Conservation (phyloP, 2,113 vertebrate genomes). For the Tamias sibiricus region DNA sequence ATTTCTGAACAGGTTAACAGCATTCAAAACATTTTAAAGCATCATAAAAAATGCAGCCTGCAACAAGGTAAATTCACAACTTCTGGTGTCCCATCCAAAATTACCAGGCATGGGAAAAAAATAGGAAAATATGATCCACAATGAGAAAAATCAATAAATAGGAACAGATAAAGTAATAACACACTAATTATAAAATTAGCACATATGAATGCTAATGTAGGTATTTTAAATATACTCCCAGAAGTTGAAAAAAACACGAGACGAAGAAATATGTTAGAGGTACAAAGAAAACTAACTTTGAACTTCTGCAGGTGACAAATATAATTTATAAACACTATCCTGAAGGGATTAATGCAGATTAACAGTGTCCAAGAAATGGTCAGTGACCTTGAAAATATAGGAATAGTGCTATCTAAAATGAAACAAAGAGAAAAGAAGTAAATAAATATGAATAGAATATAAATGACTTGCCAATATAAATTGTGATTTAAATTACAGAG, state of each 20-base stretch:
- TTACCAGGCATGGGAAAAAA: not conserved
- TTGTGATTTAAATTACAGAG: not conserved
- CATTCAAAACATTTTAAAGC: not conserved
- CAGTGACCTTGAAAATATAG: not conserved
- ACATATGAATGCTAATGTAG: not conserved
- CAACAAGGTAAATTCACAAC: not conserved
- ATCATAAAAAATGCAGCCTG: not conserved
- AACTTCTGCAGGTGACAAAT: not conserved
- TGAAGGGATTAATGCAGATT: not conserved
- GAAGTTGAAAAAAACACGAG: not conserved
- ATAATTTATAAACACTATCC: not conserved
- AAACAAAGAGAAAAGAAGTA: not conserved
- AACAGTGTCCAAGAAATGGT: not conserved
- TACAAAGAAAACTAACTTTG: not conserved
- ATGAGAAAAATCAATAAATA: not conserved
- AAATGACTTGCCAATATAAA: not conserved
- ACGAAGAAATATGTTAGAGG: not conserved
- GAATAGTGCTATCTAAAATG: conserved; percentile 8
- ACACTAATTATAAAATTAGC: not conserved
- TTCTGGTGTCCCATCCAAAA: not conserved
- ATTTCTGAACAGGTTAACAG: not conserved
- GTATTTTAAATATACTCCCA: not conserved
- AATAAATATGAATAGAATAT: not conserved
- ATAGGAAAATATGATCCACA: not conserved
- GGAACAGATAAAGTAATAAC: not conserved